phyloP scores from a whole-genome alignment of 1,140 invertebrate genomes.

The Helicoverpa zea region DNA sequence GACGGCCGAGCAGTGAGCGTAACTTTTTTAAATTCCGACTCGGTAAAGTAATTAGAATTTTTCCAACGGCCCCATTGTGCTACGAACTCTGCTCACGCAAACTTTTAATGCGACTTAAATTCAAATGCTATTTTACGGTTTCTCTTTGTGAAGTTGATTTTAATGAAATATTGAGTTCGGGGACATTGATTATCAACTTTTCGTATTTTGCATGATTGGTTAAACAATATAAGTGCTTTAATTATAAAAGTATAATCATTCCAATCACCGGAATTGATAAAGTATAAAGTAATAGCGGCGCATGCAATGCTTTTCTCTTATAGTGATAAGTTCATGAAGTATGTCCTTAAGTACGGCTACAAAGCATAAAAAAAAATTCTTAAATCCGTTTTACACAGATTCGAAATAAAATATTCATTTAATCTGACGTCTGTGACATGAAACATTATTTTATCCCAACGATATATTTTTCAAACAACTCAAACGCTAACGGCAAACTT shows the following conservation, averaged over 20 bases:
- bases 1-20: constrained; percentile 60
- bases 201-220: constrained; percentile 34
- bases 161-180: constrained; percentile 70
- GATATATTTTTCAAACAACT: constrained; percentile 22
- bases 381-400: no score
- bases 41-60: constrained; percentile 84
- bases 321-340: no score
- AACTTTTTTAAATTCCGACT: constrained; percentile 82
- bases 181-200: constrained; percentile 53
- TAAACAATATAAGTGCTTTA: not conserved
- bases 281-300: no score
- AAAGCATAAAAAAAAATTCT: no score
- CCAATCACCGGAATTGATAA: no score
- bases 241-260: not conserved
- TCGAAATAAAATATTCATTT: no score
- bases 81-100: constrained; percentile 75
- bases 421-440: not conserved
- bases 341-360: no score
- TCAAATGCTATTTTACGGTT: constrained; percentile 82
- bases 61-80: constrained; percentile 80
- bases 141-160: constrained; percentile 74
- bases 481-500: constrained; percentile 39
- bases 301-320: no score
- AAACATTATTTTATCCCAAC: constrained; percentile 7
- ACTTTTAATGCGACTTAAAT: constrained; percentile 84